Percentiles rank a stretch among this genome's conserved stretches.
Evolutionary conservation across 2,888 invertebrate species (phyloP).

Genomic region (Sminthurinus aureus): DNA sequence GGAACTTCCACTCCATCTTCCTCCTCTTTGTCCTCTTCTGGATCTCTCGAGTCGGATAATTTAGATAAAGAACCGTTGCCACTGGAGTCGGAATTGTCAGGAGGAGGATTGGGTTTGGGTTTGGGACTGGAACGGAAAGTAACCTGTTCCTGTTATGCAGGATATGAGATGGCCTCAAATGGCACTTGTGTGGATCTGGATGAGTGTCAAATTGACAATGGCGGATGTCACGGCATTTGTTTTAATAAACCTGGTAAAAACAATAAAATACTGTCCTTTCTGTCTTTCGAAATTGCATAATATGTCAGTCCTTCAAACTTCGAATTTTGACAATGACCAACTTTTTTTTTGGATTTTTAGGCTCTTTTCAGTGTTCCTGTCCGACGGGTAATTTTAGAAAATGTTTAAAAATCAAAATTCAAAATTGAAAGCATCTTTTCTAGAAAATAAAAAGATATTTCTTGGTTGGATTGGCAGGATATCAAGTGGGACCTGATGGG

Average conservation of each 20-base stretch:
- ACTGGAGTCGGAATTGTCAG: no score
- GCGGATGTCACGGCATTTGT: constrained; percentile 73
- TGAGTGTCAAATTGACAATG: constrained; percentile 69
- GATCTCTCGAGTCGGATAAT: no score
- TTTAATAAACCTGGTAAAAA: constrained; percentile 68
- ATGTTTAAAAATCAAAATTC: background rate
- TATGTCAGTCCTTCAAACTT: no score
- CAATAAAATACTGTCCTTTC: background rate
- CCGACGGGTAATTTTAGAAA: background rate
- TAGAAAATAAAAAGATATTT: no score
- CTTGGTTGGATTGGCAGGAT: constrained; percentile 61
- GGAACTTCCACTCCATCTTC: background rate
- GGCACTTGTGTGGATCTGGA: constrained; percentile 63
- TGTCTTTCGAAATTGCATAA: background rate
- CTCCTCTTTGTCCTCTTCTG: no score
- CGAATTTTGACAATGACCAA: no score
- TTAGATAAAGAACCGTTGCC: no score
- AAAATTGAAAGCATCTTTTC: background rate
- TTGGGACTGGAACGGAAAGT: constrained; percentile 20
- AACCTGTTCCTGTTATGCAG: constrained; percentile 58
- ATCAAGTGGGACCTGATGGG: constrained; percentile 62
- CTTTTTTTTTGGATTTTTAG: background rate
- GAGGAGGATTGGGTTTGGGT: no score
- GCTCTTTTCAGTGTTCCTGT: background rate
- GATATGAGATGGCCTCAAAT: constrained; percentile 54